Base-by-base conservation (phyloP, 2,888 invertebrate genomes). In the Zootermopsis nevadensis region DNA sequence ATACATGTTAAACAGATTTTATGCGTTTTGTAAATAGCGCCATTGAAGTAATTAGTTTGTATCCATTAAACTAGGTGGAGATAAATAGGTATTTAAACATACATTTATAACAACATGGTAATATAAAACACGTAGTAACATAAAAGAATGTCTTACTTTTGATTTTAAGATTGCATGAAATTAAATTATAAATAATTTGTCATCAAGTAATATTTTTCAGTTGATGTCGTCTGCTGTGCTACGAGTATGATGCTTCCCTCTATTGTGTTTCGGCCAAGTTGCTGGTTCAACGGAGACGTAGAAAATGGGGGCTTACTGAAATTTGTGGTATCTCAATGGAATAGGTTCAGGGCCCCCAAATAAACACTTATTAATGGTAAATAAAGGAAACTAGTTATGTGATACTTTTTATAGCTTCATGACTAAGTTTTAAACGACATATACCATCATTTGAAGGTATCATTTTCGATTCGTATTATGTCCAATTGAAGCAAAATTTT, bases 221-320 rank as follows among this genome's bases (percentile, higher is more conserved):
- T 22, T 35, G 31, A 1, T 74, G 42, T 74, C 74, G 74, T 74
- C 74, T 74, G 74, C 74, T 74, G n/a, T 2, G 10, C 38, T 2
- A 7, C 0, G 24, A 35, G n/a, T 22, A 74, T 38, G 38, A 10
- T 74, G 74, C 38, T 74, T 38, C 74, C 74, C 35, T 74, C 74
- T 74, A 15, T 42, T 27, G 24, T 74, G 38, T 74, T 74, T 74
- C 38, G 22, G 24, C 27, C 24, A 38, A 74, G 1, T 74, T 35
- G 74, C 38, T 38, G 74, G 22, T 74, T 74, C 74, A 42, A 38
- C 35, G n/a, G 69, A 74, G 74, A 42, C 38, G 74, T 74, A 74
- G 74, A 74, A 74, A 74, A 74, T 74, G 74, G 74, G 69, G 74
- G 38, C 38, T 7, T 27, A 74, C 38, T 74, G 74, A 15, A 31